A percentile compares a stretch with the other conserved stretches of the same genome.
These are phyloP conservation scores for Carduelis carduelis DNA, from an alignment of 2,797 vertebrate genomes.

Conservation along the genomic window DNA sequence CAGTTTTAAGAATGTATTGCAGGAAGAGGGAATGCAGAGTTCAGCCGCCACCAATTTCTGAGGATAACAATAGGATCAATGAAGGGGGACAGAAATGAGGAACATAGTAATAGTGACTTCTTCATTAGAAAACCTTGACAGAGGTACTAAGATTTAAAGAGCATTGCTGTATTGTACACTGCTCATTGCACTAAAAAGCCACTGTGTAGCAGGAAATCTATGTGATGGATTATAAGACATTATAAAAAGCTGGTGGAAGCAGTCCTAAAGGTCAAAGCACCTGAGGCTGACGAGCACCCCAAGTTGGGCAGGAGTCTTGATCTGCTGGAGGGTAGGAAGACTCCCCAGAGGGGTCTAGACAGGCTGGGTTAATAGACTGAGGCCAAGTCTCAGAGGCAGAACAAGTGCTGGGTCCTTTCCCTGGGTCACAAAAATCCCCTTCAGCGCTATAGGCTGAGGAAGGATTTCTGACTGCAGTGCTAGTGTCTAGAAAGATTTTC, in stretches of 20 bases:
- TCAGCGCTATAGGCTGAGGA: neutral
- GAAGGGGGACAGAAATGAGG: neutral
- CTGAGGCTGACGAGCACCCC: fast-evolving
- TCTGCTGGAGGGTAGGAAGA: neutral
- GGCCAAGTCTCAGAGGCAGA: neutral
- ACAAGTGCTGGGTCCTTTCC: neutral
- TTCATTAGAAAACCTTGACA: neutral
- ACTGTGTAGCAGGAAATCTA: neutral
- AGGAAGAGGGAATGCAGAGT: neutral
- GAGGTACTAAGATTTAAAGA: neutral
- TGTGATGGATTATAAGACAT: neutral
- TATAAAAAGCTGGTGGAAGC: neutral
- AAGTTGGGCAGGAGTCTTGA: neutral
- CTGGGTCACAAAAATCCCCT: neutral
- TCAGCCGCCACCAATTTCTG: neutral
- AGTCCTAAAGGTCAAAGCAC: neutral
- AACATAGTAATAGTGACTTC: neutral
- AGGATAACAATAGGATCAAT: neutral
- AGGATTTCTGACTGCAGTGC: neutral
- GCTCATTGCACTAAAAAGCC: neutral
- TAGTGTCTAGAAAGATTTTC: neutral
- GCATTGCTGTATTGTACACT: neutral
- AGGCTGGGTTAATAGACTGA: neutral
- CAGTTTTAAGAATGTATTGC: neutral
- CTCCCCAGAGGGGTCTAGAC: neutral